Evolutionary conservation across 2,888 invertebrate genomes (phyloP).

Genomic region (Dolichomitus sp.): DNA sequence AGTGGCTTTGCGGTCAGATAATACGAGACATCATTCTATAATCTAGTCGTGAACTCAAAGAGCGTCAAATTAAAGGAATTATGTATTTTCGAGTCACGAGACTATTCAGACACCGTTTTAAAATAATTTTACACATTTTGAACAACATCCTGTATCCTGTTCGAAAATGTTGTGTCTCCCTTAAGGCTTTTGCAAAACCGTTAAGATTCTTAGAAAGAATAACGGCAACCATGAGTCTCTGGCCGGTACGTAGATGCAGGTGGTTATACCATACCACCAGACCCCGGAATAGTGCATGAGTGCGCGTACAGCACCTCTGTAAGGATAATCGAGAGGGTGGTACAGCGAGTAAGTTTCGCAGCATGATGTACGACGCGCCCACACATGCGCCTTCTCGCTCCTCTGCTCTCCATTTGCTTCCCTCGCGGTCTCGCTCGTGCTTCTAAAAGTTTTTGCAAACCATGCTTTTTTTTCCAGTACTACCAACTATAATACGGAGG

Average conservation of each 20-base stretch:
- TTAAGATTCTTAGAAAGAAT: slow-evolving; percentile 19
- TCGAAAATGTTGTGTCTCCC: not conserved
- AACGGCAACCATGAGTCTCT: not conserved
- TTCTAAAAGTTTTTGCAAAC: slow-evolving; percentile 52
- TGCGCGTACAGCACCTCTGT: slow-evolving; percentile 58
- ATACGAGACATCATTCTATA: slow-evolving; percentile 36
- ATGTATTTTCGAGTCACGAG: slow-evolving; percentile 3
- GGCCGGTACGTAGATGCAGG: not conserved
- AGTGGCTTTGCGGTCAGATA: slow-evolving; percentile 40
- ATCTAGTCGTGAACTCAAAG: slow-evolving; percentile 33
- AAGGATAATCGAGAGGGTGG: slow-evolving; percentile 74
- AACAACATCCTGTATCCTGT: not conserved
- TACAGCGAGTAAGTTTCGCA: slow-evolving; percentile 44
- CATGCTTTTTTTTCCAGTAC: slow-evolving; percentile 12
- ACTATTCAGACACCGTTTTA: not conserved
- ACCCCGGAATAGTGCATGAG: not conserved
- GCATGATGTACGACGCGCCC: slow-evolving; percentile 41
- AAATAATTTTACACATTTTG: not conserved
- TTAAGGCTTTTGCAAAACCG: not conserved
- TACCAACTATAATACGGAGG: slow-evolving; percentile 59
- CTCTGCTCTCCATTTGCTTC: not conserved
- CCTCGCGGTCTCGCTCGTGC: slow-evolving; percentile 23
- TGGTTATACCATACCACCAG: not conserved
- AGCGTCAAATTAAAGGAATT: slow-evolving; percentile 35
- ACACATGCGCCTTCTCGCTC: slow-evolving; percentile 11